Evolutionary conservation across 2,797 vertebrate genomes (phyloP).

Genomic region (Cirrhinus molitorella): DNA sequence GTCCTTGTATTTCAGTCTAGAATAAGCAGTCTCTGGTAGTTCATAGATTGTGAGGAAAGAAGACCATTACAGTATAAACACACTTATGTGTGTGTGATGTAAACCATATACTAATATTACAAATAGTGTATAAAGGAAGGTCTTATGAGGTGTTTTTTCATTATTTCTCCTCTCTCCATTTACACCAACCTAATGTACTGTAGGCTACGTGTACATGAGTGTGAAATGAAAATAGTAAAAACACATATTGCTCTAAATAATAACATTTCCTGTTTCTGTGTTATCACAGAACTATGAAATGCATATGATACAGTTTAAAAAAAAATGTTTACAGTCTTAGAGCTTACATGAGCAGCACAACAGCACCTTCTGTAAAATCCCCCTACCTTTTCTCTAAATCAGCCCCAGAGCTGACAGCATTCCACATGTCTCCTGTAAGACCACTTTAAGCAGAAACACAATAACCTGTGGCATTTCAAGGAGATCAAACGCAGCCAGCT

Average conservation of each 20-base stretch:
- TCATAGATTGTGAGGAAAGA: neutral
- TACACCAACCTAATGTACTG: constrained; percentile 12
- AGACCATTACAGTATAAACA: neutral
- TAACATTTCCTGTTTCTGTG: constrained; percentile 13
- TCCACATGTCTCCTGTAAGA: constrained; percentile 40
- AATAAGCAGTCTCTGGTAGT: neutral
- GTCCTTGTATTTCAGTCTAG: neutral
- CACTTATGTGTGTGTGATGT: neutral
- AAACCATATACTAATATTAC: constrained; percentile 3
- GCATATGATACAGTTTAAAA: neutral
- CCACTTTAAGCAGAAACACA: constrained; percentile 48
- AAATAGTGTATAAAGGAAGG: constrained; percentile 17
- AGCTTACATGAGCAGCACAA: constrained; percentile 20
- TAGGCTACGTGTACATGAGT: constrained; percentile 21
- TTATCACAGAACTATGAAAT: neutral
- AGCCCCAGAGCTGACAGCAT: constrained; percentile 26
- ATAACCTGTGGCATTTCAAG: constrained; percentile 45
- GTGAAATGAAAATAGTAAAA: constrained; percentile 33
- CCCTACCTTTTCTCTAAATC: neutral
- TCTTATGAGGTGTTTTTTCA: constrained; percentile 27
- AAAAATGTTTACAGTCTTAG: constrained; percentile 7
- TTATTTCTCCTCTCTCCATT: constrained; percentile 8
- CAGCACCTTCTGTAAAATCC: constrained; percentile 2
- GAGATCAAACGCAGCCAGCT: constrained; percentile 44
- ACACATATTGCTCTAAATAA: constrained; percentile 17